Base-by-base conservation (phyloP, 2,888 invertebrate genomes). In the Chaitophorus viminalis region DNA sequence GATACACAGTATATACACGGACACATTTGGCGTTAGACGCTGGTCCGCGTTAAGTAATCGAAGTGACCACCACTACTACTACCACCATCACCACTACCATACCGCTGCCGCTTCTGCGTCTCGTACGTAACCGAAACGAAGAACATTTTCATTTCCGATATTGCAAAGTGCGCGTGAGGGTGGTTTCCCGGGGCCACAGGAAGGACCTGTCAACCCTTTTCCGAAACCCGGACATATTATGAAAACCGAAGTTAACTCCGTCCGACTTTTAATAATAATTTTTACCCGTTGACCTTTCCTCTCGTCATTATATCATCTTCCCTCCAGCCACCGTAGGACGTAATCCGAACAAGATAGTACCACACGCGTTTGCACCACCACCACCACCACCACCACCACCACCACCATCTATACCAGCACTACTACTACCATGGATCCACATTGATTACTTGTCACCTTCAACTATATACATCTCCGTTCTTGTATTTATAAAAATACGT, bases 231-330 rank as follows among this genome's bases (percentile, higher is more conserved):
- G 87, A 87, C 87, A 74, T 87, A 86, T 81, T 79, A 87, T 81
- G 87, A 87, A 87, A 87, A 79, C 87, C 79, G 87, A 87, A 81
- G 87, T 87, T 87, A 86, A 86, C 86, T 87, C 81, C 74, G 81
- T 81, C 81, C 87, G 87, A 81, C 87, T 87, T 87, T 87, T 87
- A 87, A 87, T 87, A 87, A 87, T 87, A 72, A 87, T 87, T 87
- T 87, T 87, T 81, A 31, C 79, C 79, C 65, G 85, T 70, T 77
- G 85, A 85, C 85, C 85, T 77, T 68, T 85, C 77, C 68, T 33
- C 78, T 54, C 79, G 86, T 25, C 76, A n/a, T 74, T 52, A 85
- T 75, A 75, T 72, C 83, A 39, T 76, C 65, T 54, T 79, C 72
- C 86, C 86, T 36, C 36, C 60, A 39, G 68, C n/a, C 70, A 9